Conservation (phyloP, 2,888 invertebrate species). For the Drosophila picticornis region DNA sequence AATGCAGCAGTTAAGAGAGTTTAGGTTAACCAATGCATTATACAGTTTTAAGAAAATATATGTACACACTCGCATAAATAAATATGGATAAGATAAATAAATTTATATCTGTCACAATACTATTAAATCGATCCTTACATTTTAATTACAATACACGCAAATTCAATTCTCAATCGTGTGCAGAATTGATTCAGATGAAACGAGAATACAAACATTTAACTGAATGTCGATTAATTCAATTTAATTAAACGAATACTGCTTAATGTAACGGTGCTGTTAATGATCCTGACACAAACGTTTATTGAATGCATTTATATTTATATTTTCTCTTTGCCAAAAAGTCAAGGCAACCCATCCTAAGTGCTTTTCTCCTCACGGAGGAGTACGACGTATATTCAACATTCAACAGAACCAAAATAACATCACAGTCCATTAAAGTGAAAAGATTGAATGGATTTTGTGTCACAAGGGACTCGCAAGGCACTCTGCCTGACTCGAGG, state of each 20-base stretch:
- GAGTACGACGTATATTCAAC: constrained; percentile 14
- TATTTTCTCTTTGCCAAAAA: constrained; percentile 27
- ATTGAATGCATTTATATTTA: constrained; percentile 63
- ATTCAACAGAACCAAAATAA: constrained; percentile 32
- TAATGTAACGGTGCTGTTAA: constrained; percentile 66
- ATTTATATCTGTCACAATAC: background rate
- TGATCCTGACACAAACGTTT: constrained; percentile 66
- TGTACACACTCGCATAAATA: background rate
- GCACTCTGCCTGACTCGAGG: constrained; percentile 43
- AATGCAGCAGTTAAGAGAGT: background rate
- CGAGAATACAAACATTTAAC: constrained; percentile 28
- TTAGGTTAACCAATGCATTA: background rate
- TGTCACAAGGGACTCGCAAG: constrained; percentile 45
- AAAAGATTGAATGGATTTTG: constrained; percentile 76
- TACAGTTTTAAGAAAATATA: background rate
- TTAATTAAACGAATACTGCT: constrained; percentile 57
- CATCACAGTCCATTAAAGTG: constrained; percentile 73
- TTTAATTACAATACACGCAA: background rate
- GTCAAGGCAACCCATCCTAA: constrained; percentile 33
- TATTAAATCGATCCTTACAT: background rate
- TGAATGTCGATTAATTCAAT: constrained; percentile 60
- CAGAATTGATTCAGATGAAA: constrained; percentile 27
- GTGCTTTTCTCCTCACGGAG: constrained; percentile 24
- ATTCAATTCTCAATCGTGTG: background rate
- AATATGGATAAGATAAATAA: background rate